A percentile compares a stretch with the other conserved stretches of the same genome.
Conservation (phyloP, 1,140 invertebrate species). For the Drosophila tristis region DNA sequence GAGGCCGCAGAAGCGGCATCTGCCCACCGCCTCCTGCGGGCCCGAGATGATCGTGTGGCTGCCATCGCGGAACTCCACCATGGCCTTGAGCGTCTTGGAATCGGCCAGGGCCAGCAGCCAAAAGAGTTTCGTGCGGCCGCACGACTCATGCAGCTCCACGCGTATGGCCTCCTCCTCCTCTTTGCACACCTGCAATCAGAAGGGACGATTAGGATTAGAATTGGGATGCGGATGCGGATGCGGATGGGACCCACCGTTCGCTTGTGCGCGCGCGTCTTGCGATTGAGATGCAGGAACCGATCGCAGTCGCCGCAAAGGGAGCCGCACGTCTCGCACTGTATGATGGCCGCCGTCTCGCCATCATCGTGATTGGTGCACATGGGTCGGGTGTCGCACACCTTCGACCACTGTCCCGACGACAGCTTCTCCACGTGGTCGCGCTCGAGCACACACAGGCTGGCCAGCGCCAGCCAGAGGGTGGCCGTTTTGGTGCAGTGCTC, state of each 20-base stretch:
- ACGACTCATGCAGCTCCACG: conserved; percentile 97
- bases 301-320: conserved; percentile 98
- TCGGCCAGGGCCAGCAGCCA: conserved; percentile 97
- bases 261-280: conserved; percentile 93
- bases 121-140: conserved; percentile 97
- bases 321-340: conserved; percentile 95
- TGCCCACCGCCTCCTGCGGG: conserved; percentile 87
- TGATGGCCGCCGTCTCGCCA: conserved; percentile 95
- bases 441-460: conserved; percentile 96
- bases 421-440: conserved; percentile 95
- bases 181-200: conserved; percentile 89
- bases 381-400: conserved; percentile 84
- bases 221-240: too few species aligned
- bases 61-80: conserved; percentile 96
- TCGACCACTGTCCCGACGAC: conserved; percentile 89
- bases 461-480: conserved; percentile 95
- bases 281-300: conserved; percentile 95
- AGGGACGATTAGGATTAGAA: not conserved
- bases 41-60: conserved; percentile 83
- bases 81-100: conserved; percentile 95
- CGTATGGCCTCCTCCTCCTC: conserved; percentile 97
- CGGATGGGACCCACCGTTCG: conserved; percentile 90
- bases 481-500: conserved; percentile 92
- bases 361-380: conserved; percentile 99
- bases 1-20: conserved; percentile 96